Conservation (phyloP, 1,140 invertebrate species). For the Leptopilina clavipes region DNA sequence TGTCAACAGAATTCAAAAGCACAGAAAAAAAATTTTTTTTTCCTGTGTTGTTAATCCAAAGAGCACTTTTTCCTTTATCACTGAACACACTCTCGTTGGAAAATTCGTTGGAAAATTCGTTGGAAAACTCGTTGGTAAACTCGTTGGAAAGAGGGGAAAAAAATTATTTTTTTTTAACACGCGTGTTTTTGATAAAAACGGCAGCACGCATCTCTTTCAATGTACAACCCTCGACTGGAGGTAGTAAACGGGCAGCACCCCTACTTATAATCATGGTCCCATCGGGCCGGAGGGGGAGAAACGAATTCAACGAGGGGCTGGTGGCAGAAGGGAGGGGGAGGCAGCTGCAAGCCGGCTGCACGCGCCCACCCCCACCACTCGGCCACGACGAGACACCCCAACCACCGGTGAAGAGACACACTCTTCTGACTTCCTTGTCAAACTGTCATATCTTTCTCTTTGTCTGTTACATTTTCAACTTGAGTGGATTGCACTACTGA, state of each 20-base stretch:
- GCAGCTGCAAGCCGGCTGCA: slow-evolving; percentile 75
- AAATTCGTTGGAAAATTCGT: too few species aligned
- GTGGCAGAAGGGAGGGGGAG: slow-evolving; percentile 54
- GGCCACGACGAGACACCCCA: slow-evolving; percentile 53
- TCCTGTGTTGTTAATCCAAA: background rate
- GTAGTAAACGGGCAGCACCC: slow-evolving; percentile 67
- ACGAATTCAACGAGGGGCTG: slow-evolving; percentile 48
- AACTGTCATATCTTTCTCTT: background rate
- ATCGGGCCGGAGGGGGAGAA: slow-evolving; percentile 57
- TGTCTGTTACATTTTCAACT: background rate
- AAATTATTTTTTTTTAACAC: background rate
- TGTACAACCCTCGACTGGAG: slow-evolving; percentile 74
- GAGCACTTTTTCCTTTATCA: background rate
- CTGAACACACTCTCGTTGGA: too few species aligned
- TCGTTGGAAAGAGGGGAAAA: too few species aligned
- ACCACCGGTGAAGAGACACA: slow-evolving; percentile 46
- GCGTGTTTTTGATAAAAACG: slow-evolving; percentile 37
- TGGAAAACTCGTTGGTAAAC: too few species aligned
- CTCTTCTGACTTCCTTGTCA: slow-evolving; percentile 38
- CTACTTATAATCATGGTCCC: slow-evolving; percentile 74
- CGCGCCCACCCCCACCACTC: slow-evolving; percentile 72
- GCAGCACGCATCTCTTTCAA: slow-evolving; percentile 46
- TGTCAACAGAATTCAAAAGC: background rate
- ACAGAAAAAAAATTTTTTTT: background rate
- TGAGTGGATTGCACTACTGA: background rate